phyloP scores from a whole-genome alignment of 2,888 invertebrate genomes.

The Patella depressa region DNA sequence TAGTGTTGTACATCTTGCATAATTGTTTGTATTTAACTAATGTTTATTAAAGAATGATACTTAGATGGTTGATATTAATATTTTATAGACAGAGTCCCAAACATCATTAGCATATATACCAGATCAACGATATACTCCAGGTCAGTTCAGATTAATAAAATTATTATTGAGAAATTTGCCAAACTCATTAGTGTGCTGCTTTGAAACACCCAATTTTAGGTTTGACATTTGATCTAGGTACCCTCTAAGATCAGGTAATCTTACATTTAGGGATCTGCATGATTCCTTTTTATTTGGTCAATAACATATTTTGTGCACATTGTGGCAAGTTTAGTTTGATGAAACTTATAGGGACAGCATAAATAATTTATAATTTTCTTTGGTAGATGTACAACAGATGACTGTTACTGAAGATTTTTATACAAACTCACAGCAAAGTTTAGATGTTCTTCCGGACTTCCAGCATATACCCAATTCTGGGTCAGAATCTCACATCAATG shows the following conservation, averaged over 20 bases:
- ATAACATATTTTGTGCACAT: background rate
- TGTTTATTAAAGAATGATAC: background rate
- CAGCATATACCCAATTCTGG: slow-evolving; percentile 16
- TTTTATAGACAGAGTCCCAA: slow-evolving; percentile 55
- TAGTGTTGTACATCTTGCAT: background rate
- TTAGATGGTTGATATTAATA: background rate
- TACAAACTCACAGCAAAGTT: slow-evolving; percentile 56
- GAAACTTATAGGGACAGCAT: slow-evolving; percentile 31
- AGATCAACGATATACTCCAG: slow-evolving; percentile 52
- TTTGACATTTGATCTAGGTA: too few species aligned
- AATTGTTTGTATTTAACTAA: too few species aligned
- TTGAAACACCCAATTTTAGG: too few species aligned
- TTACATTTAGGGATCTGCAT: too few species aligned
- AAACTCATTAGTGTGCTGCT: too few species aligned
- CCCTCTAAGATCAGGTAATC: too few species aligned
- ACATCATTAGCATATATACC: slow-evolving; percentile 50
- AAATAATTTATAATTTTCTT: too few species aligned
- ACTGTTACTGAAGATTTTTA: slow-evolving; percentile 49
- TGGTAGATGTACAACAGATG: slow-evolving; percentile 1
- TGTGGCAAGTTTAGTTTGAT: slow-evolving; percentile 15
- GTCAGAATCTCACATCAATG: slow-evolving; percentile 20
- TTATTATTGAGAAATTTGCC: background rate
- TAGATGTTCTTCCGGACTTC: slow-evolving; percentile 39
- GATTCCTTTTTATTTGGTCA: background rate
- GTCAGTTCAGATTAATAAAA: slow-evolving; percentile 28